Evolutionary conservation across 2,888 invertebrate genomes (phyloP), one percentile per base, ranked within the genome.

Genomic region (Mesorhabditis sp.): DNA sequence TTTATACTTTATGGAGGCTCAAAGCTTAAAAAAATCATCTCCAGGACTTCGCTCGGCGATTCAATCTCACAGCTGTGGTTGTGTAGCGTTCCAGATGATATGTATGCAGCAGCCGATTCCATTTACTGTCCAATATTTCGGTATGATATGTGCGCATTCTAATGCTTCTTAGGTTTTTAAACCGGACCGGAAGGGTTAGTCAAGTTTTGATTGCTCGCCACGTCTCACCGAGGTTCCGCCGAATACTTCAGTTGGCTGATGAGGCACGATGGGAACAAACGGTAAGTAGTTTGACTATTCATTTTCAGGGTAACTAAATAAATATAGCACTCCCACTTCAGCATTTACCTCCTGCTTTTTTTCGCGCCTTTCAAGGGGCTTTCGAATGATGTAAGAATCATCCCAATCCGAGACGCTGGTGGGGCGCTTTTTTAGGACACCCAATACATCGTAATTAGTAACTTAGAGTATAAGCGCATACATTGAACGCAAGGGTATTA

Each of bases 1-100:
- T n/a, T 50, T 50, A 50, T 50, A 13, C n/a, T n/a, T 50, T 28
- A 28, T 28, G 28, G 28, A 28, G 28, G 28, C 28, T 28, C 28
- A 28, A 28, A 28, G 2, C 1, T 1, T 28, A 28, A 28, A 28
- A 28, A 28, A 28, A 28, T 28, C 2, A 50, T 10, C n/a, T 50
- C n/a, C 58, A 50, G 58, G n/a, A 50, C 58, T n/a, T 10, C 58
- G n/a, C n/a, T 50, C n/a, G 58, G 58, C 58, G n/a, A 10, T 13
- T 50, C 58, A 50, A 50, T 50, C 58, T 50, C 58, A 2, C 58
- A 50, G 58, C n/a, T 50, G n/a, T 50, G 58, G 58, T 50, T 50
- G 58, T 50, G 58, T n/a, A 50, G 58, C n/a, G 58, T 50, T 13
- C 58, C 58, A n/a, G n/a, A 50, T 10, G 58, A 50, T 50, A 50